phyloP scores from a whole-genome alignment of 2,888 invertebrate species.

The Ptilodon capucinus region DNA sequence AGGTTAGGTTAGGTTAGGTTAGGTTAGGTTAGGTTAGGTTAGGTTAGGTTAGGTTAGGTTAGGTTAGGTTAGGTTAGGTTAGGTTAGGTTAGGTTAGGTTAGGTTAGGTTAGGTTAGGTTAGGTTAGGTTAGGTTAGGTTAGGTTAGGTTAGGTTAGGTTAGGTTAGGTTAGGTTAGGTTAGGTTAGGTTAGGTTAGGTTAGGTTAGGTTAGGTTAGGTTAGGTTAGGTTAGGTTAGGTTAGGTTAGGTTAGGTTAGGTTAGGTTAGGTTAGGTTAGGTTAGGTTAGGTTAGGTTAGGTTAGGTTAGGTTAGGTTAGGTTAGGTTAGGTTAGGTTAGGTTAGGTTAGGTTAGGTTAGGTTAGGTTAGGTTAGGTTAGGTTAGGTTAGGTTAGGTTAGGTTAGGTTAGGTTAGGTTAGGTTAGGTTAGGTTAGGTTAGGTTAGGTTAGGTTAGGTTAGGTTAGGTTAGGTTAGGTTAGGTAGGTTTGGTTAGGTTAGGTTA shows the following conservation, averaged over 20 bases:
- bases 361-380: conserved; percentile 13
- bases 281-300: conserved; percentile 17
- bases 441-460: conserved; percentile 12
- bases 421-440: conserved; percentile 7
- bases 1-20: conserved; percentile 14
- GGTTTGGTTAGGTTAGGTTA: conserved; percentile 16
- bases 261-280: conserved; percentile 20
- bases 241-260: conserved; percentile 10
- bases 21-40: conserved; percentile 11
- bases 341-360: conserved; percentile 18
- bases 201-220: conserved; percentile 11
- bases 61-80: conserved; percentile 19
- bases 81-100: conserved; percentile 14
- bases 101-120: conserved; percentile 11
- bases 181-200: conserved; percentile 7
- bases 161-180: conserved; percentile 6
- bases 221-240: conserved; percentile 11
- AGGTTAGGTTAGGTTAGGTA: conserved; percentile 16
- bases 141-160: conserved; percentile 6
- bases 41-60: conserved; percentile 8
- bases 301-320: conserved; percentile 13
- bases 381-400: conserved; percentile 15
- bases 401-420: conserved; percentile 8
- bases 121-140: conserved; percentile 19
- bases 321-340: conserved; percentile 15